phyloP scores from a whole-genome alignment of 2,888 invertebrate species.

The Drosophila mercatorum region DNA sequence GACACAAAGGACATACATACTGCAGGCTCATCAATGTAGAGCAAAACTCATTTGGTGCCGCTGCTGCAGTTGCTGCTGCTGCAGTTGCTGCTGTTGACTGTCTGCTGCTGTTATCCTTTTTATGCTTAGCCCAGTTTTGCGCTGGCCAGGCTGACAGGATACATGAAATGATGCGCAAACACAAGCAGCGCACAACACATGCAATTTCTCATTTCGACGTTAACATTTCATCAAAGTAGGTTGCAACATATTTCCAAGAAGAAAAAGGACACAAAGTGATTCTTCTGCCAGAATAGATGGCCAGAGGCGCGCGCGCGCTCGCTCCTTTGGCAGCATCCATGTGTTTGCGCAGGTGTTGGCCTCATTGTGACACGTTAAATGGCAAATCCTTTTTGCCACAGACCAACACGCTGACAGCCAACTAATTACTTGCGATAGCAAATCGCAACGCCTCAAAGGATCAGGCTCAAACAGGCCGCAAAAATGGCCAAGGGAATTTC shows the following conservation, averaged over 20 bases:
- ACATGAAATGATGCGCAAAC: conserved; percentile 65
- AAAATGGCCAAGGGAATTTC: conserved; percentile 53
- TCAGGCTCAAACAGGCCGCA: conserved; percentile 44
- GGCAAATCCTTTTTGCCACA: conserved; percentile 59
- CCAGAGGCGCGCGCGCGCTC: conserved; percentile 29
- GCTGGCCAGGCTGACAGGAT: conserved; percentile 31
- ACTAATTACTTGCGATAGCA: conserved; percentile 67
- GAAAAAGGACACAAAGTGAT: conserved; percentile 9
- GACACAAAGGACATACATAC: conserved; percentile 25
- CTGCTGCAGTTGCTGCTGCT: conserved; percentile 20
- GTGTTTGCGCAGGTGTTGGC: conserved; percentile 59
- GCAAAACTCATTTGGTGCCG: conserved; percentile 68
- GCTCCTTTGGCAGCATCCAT: conserved; percentile 11
- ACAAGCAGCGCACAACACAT: conserved; percentile 39
- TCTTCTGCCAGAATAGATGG: conserved; percentile 46
- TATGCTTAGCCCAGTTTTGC: conserved; percentile 53
- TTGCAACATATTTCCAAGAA: conserved; percentile 49
- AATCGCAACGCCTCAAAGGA: conserved; percentile 57
- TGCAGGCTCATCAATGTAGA: conserved; percentile 68
- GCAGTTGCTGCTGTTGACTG: conserved; percentile 58
- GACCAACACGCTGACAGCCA: conserved; percentile 71
- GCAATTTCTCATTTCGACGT: conserved; percentile 71
- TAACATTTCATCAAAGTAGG: conserved; percentile 74
- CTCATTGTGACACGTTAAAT: conserved; percentile 38
- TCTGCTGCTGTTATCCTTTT: conserved; percentile 66